Base-by-base conservation (phyloP, 2,888 invertebrate species). In the Acrobasis consociella region DNA sequence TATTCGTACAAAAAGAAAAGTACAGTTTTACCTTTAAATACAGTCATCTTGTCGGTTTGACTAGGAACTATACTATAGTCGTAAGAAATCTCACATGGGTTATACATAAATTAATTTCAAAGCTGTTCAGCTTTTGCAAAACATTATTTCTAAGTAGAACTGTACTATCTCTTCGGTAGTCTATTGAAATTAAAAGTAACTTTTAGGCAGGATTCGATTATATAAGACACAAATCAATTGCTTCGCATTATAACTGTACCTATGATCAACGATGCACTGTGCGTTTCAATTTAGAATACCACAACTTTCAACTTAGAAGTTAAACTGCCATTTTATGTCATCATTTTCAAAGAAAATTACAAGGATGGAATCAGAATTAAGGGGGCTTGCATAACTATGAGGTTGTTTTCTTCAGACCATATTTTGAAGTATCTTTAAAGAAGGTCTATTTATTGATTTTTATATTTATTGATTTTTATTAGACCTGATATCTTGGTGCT, bases 161-260 rank as follows among this genome's bases (percentile, higher is more conserved):
- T 56, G 42, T 56, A 42, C 17, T 46, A 15, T 55, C 22, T 13
- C 42, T 17, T 15, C 5, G 5, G 10, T 46, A 46, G 46, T 46
- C 2, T 15, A 22, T 53, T 15, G 15, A 52, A 17, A 31, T 52
- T 22, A 16, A 16, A 37, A 16, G 16, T 39, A 10, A 15, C 10
- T 39, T 46, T 55, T 16, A 38, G 16, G 55, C 17, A 39, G 22
- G 56, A 56, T 42, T 56, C 1, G 11, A 16, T 38, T 46, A 51
- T 17, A 58, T 53, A 62, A 58, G 58, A 62, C 58, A 55, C 39
- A 55, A 55, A 55, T 16, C 9, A 42, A 56, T 58, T 39, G 52
- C 53, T 60, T 52, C 17, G 10, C 17, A 13, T 46, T 46, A 46
- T 46, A 46, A 46, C 46, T 46, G 46, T 46, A 46, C 5, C 46